Percentiles rank a stretch among this genome's conserved stretches.
Evolutionary conservation across 2,888 invertebrate species (phyloP).

Genomic region (Nemotelus nigrinus): DNA sequence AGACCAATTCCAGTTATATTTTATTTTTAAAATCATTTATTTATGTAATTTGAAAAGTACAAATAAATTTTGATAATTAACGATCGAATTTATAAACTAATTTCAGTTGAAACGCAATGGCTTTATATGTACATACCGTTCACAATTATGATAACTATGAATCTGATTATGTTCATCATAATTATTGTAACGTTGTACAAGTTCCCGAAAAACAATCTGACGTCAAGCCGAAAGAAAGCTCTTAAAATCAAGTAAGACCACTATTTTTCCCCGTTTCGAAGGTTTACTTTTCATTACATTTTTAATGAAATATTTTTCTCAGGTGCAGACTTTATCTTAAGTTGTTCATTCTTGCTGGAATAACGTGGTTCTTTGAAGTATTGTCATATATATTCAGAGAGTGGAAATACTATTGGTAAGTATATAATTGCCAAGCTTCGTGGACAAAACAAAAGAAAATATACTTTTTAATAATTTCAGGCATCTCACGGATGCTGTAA

Average conservation of each 20-base stretch:
- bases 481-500: constrained; percentile 69
- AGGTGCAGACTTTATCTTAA: constrained; percentile 74
- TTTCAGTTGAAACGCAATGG: constrained; percentile 61
- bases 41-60: no score
- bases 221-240: constrained; percentile 67
- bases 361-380: constrained; percentile 78
- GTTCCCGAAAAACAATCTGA: constrained; percentile 66
- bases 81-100: neutral
- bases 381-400: constrained; percentile 60
- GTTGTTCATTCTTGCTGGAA: constrained; percentile 75
- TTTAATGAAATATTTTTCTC: constrained; percentile 42
- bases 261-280: neutral
- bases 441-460: neutral
- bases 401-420: constrained; percentile 32
- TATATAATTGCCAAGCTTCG: neutral
- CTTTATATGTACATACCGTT: constrained; percentile 76
- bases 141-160: constrained; percentile 68
- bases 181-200: constrained; percentile 70
- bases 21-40: no score
- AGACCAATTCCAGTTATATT: no score
- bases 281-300: no score
- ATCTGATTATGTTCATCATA: constrained; percentile 69
- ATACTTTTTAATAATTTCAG: constrained; percentile 61
- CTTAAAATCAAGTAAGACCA: constrained; percentile 69
- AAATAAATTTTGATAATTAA: no score